Percentiles rank a stretch among this genome's conserved stretches.
These are phyloP conservation scores for Trichopoda pennipes DNA, from an alignment of 2,888 invertebrate genomes.

Conservation along the genomic window DNA sequence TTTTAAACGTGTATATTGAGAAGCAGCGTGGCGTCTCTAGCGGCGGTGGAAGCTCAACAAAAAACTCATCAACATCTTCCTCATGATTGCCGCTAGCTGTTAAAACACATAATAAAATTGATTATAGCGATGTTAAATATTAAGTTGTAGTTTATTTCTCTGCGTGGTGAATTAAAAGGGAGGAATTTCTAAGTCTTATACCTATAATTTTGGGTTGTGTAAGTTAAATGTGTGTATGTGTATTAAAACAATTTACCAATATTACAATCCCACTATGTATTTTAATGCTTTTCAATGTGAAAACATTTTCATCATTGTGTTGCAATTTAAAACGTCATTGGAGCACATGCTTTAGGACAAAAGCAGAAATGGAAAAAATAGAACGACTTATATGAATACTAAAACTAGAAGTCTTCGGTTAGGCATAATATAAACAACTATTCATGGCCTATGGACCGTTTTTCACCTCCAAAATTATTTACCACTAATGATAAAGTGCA, in stretches of 20 bases:
- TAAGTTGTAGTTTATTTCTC: constrained; percentile 48
- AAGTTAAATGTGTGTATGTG: constrained; percentile 26
- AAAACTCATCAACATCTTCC: constrained; percentile 78
- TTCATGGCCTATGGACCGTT: not conserved
- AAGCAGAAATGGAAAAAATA: not conserved
- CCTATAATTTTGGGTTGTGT: constrained; percentile 51
- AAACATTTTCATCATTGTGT: constrained; percentile 4
- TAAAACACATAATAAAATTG: constrained; percentile 42
- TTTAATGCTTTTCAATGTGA: not conserved
- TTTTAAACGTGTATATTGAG: constrained; percentile 78
- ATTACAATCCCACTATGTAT: constrained; percentile 19
- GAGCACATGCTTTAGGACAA: too few species aligned
- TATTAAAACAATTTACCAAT: not conserved
- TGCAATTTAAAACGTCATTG: not conserved
- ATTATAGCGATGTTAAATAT: constrained; percentile 55
- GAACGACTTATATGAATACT: not conserved
- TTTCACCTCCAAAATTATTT: constrained; percentile 27
- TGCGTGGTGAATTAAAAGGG: constrained; percentile 27
- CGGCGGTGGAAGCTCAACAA: constrained; percentile 77
- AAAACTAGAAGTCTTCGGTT: too few species aligned
- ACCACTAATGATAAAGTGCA: constrained; percentile 42
- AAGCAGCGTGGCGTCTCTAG: constrained; percentile 74
- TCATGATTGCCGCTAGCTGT: constrained; percentile 74
- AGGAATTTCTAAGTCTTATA: constrained; percentile 6
- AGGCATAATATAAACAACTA: too few species aligned